phyloP scores from a whole-genome alignment of 2,888 invertebrate species.

The Heteropelma amictum region DNA sequence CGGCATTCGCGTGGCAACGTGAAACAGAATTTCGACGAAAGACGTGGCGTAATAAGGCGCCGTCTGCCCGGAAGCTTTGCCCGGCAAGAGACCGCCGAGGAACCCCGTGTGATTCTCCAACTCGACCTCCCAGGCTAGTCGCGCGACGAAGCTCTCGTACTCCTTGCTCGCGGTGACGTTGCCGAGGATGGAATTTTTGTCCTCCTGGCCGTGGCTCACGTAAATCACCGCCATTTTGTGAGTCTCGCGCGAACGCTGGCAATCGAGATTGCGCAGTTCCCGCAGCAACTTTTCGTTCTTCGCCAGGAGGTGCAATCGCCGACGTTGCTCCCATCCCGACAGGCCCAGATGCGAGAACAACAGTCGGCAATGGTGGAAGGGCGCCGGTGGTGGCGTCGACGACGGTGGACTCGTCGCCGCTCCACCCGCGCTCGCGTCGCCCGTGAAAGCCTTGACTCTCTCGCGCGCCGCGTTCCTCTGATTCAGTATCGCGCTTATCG shows the following conservation, averaged over 20 bases:
- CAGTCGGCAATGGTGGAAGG: conserved; percentile 91
- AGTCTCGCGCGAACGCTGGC: conserved; percentile 93
- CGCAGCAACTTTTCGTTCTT: conserved; percentile 93
- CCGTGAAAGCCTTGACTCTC: conserved; percentile 79
- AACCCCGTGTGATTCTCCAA: conserved; percentile 97
- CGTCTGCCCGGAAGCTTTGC: conserved; percentile 93
- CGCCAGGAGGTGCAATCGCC: conserved; percentile 90
- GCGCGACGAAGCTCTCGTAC: conserved; percentile 91
- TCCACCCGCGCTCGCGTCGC: conserved; percentile 77
- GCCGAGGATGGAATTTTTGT: conserved; percentile 94
- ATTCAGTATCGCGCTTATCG: conserved; percentile 90
- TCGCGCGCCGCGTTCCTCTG: conserved; percentile 92
- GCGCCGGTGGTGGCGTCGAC: conserved; percentile 80
- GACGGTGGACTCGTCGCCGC: conserved; percentile 79
- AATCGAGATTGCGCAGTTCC: conserved; percentile 95
- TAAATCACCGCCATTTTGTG: conserved; percentile 99
- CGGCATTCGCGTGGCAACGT: conserved; percentile 98
- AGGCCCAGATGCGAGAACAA: conserved; percentile 95
- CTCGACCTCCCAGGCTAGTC: conserved; percentile 90
- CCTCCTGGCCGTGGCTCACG: conserved; percentile 98
- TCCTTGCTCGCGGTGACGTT: conserved; percentile 95
- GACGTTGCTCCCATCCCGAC: conserved; percentile 92
- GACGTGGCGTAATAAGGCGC: conserved; percentile 97
- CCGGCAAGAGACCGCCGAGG: conserved; percentile 94
- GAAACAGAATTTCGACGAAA: conserved; percentile 96